Conservation (phyloP, 1,140 invertebrate species). For the Chionoecetes opilio region DNA sequence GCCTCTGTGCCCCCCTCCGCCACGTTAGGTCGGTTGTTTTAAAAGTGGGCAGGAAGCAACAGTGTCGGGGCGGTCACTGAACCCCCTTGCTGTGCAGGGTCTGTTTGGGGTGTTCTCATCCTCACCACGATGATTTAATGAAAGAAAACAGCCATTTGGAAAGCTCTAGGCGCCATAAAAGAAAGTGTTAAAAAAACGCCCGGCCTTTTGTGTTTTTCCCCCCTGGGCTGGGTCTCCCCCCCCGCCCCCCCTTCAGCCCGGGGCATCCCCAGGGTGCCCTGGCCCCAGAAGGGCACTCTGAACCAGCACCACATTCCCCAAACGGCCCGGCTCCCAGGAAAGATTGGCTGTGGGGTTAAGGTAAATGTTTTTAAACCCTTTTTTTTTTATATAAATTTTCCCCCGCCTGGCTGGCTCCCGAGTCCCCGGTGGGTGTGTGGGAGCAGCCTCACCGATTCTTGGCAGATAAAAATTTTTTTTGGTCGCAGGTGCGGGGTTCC, state of each 20-base stretch:
- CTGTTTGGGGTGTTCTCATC: too few relatives aligned
- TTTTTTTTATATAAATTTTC: slow-evolving; percentile 61
- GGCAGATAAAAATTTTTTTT: slow-evolving; percentile 65
- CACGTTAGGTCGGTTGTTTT: not conserved
- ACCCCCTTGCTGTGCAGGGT: not conserved
- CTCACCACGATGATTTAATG: not conserved
- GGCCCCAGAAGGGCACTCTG: slow-evolving; percentile 32
- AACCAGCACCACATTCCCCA: slow-evolving; percentile 25
- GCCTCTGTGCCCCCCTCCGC: not conserved
- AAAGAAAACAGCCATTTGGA: not conserved
- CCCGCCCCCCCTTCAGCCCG: slow-evolving; percentile 58
- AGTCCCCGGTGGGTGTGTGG: slow-evolving; percentile 40
- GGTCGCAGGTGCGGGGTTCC: slow-evolving; percentile 76
- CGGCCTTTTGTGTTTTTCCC: slow-evolving; percentile 46
- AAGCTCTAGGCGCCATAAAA: slow-evolving; percentile 36
- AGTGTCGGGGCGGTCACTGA: not conserved
- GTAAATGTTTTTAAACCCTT: slow-evolving; percentile 65
- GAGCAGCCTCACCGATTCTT: not conserved
- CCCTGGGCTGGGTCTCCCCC: slow-evolving; percentile 25
- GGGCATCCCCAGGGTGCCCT: slow-evolving; percentile 40
- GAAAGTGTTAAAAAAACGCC: slow-evolving; percentile 2
- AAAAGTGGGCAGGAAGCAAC: not conserved
- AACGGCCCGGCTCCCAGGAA: slow-evolving; percentile 59
- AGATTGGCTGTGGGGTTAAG: slow-evolving; percentile 75
- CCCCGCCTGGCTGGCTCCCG: slow-evolving; percentile 57